phyloP scores from a whole-genome alignment of 2,113 vertebrate genomes.

The Zosterops japonicus region DNA sequence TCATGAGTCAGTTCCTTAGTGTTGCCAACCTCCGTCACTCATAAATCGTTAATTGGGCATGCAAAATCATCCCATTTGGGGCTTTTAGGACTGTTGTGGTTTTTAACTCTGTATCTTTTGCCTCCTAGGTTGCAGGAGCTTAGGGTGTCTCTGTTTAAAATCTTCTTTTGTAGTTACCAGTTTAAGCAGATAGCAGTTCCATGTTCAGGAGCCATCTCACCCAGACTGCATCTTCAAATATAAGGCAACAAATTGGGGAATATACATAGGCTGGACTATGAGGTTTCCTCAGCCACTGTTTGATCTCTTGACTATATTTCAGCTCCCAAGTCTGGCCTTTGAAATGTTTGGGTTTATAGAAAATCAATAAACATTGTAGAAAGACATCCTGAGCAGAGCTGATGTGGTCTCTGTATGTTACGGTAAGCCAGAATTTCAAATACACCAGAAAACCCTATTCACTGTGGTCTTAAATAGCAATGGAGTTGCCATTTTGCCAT shows the following conservation, averaged over 20 bases:
- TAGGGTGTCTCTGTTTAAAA: background rate
- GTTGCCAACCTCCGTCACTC: background rate
- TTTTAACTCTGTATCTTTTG: background rate
- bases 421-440: background rate
- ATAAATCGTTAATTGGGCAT: background rate
- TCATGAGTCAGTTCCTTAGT: conserved; percentile 1
- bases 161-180: background rate
- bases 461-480: background rate
- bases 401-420: background rate
- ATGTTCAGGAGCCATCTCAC: background rate
- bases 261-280: rapidly evolving
- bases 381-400: background rate
- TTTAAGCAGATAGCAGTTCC: background rate
- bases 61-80: background rate
- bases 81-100: background rate
- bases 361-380: background rate
- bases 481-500: background rate
- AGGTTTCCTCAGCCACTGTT: background rate
- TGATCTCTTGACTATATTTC: background rate
- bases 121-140: background rate
- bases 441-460: background rate
- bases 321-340: background rate
- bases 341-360: background rate
- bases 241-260: background rate
- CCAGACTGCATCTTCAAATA: background rate